Base-by-base conservation (phyloP, 2,113 vertebrate genomes). In the Podarcis raffonei region DNA sequence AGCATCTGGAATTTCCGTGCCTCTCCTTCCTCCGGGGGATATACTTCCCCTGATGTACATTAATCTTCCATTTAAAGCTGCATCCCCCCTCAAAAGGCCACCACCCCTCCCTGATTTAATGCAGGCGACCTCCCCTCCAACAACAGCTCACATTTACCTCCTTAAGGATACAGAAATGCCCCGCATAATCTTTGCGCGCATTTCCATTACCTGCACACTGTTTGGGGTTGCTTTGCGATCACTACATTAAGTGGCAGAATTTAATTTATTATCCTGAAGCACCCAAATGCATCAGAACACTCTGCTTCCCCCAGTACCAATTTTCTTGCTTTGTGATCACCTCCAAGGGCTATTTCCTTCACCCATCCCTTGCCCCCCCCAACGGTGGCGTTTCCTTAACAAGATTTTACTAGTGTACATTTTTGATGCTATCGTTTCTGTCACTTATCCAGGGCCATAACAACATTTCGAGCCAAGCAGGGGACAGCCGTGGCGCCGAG, bases 1-100 rank as follows among this genome's bases (percentile, higher is more conserved):
- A 92, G 90, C 94, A 91, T 57, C 93, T 96, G 94, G 90, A 94
- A 93, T 87, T 82, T 1, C 88, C 81, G 71, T 15, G 77, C 82
- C 69, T 77, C 84, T 82, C 39, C 35, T 85, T 89, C 90, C 90
- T 91, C 69, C 16, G 35, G 94, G 93, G 88, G 20, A 81, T 65
- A 42, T 83, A 85, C 89, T 90, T 89, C 78, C 87, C 11, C 0
- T 3, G 80, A 91, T 84, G 89, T 79, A 20, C 6, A 11, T 83
- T 30, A 25, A 30, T 71, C 37, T 53, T 66, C 9, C 7, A 74
- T 62, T 79, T 81, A 48, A 89, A 86, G 37, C 12, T 68, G 65
- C 3, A 0, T 6, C 23, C 71, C 4, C 62, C 5, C 37, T 27
- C 11, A 12, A 23, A 6, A 18, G n/a, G 25, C 27, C 27, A 12